Evolutionary conservation across 2,888 invertebrate species (phyloP).

Genomic region (Diarsia mendica): DNA sequence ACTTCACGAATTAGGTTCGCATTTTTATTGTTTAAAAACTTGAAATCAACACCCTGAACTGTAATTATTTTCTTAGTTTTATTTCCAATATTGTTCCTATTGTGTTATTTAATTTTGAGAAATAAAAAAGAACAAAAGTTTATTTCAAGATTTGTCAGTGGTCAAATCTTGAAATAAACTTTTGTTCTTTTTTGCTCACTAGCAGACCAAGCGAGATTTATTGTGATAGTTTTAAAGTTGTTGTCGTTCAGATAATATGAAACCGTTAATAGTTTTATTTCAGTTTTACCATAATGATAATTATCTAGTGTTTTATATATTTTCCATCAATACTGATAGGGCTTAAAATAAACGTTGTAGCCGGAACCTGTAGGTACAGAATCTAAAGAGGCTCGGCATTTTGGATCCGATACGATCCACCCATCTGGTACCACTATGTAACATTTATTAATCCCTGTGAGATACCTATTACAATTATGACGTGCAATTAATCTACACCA

Average conservation of each 20-base stretch:
- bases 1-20: too few species aligned
- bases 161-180: too few species aligned
- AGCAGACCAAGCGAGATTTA: not conserved
- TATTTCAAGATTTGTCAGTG: too few species aligned
- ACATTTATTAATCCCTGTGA: not conserved
- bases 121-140: too few species aligned
- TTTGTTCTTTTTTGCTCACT: too few species aligned
- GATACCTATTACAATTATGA: not conserved
- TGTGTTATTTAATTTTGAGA: too few species aligned
- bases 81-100: too few species aligned
- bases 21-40: too few species aligned
- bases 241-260: not conserved
- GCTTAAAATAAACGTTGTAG: not conserved
- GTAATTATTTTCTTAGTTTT: too few species aligned
- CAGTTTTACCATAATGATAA: not conserved
- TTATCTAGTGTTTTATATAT: too few species aligned
- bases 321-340: not conserved
- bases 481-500: not conserved
- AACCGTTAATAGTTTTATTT: not conserved
- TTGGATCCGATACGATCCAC: not conserved
- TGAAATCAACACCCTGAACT: too few species aligned
- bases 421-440: not conserved
- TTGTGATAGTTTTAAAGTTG: not conserved
- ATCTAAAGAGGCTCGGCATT: not conserved
- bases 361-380: not conserved